These are phyloP conservation scores for Harlomillsia oculata DNA, from an alignment of 1,140 invertebrate species.

Conservation along the genomic window DNA sequence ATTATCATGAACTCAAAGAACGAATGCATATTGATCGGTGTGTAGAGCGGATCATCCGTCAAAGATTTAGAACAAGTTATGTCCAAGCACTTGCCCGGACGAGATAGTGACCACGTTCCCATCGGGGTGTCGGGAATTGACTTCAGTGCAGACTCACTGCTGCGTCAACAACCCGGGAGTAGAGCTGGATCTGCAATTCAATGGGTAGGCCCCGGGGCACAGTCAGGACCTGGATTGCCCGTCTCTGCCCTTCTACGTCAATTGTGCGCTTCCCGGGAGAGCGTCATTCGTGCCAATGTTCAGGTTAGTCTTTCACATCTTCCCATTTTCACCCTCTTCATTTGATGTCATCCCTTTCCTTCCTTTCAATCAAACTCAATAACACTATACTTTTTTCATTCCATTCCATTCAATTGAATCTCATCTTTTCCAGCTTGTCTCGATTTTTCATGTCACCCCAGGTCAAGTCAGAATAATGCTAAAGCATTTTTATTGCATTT, in stretches of 20 bases:
- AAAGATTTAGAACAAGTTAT: conserved; percentile 90
- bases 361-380: too few species aligned
- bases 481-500: conserved; percentile 38
- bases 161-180: conserved; percentile 46
- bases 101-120: conserved; percentile 49
- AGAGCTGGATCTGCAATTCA: conserved; percentile 52
- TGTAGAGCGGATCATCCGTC: conserved; percentile 50
- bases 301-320: conserved; percentile 62
- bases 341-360: too few species aligned
- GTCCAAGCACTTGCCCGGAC: conserved; percentile 78
- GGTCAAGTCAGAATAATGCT: too few species aligned
- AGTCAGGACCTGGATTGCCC: conserved; percentile 44
- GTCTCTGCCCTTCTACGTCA: conserved; percentile 79
- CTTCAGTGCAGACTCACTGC: conserved; percentile 71
- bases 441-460: too few species aligned
- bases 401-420: too few species aligned
- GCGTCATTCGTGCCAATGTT: conserved; percentile 84
- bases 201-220: conserved; percentile 61
- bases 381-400: too few species aligned
- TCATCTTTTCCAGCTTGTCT: too few species aligned
- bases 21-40: not conserved
- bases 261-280: conserved; percentile 84
- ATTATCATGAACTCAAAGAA: too few species aligned
- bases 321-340: too few species aligned
- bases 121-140: conserved; percentile 43